Evolutionary conservation across 1,140 invertebrate genomes (phyloP).

Genomic region (Pseudomyrmex gracilis): DNA sequence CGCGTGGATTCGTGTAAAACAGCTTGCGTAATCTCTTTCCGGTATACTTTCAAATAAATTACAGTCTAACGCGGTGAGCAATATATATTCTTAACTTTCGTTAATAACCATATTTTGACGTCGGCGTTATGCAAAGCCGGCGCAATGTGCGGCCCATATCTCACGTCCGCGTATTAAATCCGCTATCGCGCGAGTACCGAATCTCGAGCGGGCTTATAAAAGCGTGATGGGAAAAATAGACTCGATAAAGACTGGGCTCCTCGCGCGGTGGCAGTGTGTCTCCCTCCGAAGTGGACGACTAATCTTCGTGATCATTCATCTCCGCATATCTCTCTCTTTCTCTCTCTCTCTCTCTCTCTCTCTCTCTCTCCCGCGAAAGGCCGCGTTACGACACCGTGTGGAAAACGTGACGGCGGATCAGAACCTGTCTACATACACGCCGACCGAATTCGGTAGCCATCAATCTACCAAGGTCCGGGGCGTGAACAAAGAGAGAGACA

Average conservation of each 20-base stretch:
- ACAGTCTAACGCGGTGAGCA: not conserved
- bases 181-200: conserved; percentile 20
- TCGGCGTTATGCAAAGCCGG: conserved; percentile 13
- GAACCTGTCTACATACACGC: not conserved
- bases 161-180: conserved; percentile 22
- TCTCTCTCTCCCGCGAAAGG: conserved; percentile 16
- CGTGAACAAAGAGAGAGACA: conserved; percentile 25
- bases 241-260: conserved; percentile 14
- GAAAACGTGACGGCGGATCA: not conserved
- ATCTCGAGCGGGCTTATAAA: conserved; percentile 25
- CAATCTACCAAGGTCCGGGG: conserved; percentile 22
- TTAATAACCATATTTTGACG: conserved; percentile 23
- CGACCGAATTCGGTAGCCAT: conserved; percentile 49
- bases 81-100: not conserved
- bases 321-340: not conserved
- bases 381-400: conserved; percentile 13
- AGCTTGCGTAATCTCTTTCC: not conserved
- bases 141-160: not conserved
- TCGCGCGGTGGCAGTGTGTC: conserved; percentile 2
- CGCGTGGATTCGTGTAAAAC: not conserved
- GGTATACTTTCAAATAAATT: not conserved
- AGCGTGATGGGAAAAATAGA: conserved; percentile 30
- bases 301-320: conserved; percentile 48
- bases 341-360: not conserved
- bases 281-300: conserved; percentile 16